Evolutionary conservation across 2,888 invertebrate species (phyloP).

Genomic region (Salpingus planirostris): DNA sequence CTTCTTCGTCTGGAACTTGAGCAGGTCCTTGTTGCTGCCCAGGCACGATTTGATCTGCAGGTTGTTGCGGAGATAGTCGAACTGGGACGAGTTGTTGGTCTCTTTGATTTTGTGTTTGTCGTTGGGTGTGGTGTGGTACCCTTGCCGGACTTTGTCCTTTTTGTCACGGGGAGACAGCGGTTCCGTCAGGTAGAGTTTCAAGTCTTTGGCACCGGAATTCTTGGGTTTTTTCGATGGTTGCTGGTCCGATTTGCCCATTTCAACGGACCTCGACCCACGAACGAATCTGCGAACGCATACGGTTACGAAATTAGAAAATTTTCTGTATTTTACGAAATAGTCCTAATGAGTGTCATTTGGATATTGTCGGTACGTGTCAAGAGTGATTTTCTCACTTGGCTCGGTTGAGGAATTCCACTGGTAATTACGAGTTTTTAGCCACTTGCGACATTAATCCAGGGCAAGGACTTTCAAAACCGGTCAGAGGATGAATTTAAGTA

Average conservation of each 20-base stretch:
- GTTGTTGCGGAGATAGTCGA: slow-evolving; percentile 46
- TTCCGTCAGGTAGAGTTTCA: slow-evolving; percentile 26
- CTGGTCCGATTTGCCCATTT: slow-evolving; percentile 28
- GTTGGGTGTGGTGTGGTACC: slow-evolving; percentile 21
- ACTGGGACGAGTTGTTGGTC: slow-evolving; percentile 18
- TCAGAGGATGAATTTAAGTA: too few species aligned
- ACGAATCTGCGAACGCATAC: too few species aligned
- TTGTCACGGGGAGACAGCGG: slow-evolving; percentile 15
- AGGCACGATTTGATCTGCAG: slow-evolving; percentile 49
- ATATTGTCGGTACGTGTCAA: too few species aligned
- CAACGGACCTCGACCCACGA: too few species aligned
- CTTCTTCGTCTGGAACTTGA: slow-evolving; percentile 45
- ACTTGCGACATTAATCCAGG: too few species aligned
- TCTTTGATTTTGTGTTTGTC: slow-evolving; percentile 8
- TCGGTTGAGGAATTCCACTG: too few species aligned
- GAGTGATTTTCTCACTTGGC: too few species aligned
- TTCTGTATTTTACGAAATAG: too few species aligned
- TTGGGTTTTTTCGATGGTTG: slow-evolving; percentile 15
- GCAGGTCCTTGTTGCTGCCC: slow-evolving; percentile 21
- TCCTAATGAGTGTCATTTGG: too few species aligned
- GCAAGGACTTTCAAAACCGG: too few species aligned
- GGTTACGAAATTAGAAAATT: too few species aligned
- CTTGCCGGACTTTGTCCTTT: slow-evolving; percentile 1
- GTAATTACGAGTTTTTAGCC: too few species aligned
- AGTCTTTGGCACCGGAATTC: slow-evolving; percentile 19